These are phyloP conservation scores for Pygoscelis adeliae DNA, from an alignment of 2,113 vertebrate species.

Conservation along the genomic window DNA sequence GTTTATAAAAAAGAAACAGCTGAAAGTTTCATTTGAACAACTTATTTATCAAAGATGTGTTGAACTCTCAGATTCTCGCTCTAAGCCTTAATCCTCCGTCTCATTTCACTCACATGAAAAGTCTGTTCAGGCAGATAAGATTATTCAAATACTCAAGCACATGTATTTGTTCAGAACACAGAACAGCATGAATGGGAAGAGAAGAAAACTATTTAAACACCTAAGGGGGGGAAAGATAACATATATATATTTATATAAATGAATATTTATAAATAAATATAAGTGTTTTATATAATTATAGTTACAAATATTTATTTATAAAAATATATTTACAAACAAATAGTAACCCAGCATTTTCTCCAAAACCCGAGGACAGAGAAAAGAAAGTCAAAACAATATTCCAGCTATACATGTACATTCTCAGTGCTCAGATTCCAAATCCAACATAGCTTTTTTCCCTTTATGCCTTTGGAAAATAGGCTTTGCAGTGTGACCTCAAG, in stretches of 20 bases:
- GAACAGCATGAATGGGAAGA: background rate
- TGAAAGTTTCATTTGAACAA: background rate
- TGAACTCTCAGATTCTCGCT: background rate
- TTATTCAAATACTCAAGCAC: background rate
- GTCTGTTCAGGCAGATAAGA: background rate
- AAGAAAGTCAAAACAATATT: background rate
- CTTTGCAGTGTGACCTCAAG: background rate
- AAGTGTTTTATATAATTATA: background rate
- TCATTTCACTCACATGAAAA: background rate
- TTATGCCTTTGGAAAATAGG: background rate
- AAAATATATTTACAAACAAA: background rate
- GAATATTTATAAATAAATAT: background rate
- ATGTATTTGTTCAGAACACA: background rate
- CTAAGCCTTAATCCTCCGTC: background rate
- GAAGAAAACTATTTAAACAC: background rate
- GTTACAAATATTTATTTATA: background rate
- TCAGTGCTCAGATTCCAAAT: background rate
- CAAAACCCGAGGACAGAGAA: background rate
- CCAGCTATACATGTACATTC: background rate
- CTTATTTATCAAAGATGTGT: background rate
- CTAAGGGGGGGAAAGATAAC: fast-evolving
- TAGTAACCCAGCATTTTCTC: background rate
- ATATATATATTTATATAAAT: background rate
- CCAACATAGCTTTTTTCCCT: background rate
- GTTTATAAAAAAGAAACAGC: background rate